Percentiles rank a stretch among this genome's conserved stretches.
Conservation (phyloP, 2,797 vertebrate species). For the Danionella dracula region DNA sequence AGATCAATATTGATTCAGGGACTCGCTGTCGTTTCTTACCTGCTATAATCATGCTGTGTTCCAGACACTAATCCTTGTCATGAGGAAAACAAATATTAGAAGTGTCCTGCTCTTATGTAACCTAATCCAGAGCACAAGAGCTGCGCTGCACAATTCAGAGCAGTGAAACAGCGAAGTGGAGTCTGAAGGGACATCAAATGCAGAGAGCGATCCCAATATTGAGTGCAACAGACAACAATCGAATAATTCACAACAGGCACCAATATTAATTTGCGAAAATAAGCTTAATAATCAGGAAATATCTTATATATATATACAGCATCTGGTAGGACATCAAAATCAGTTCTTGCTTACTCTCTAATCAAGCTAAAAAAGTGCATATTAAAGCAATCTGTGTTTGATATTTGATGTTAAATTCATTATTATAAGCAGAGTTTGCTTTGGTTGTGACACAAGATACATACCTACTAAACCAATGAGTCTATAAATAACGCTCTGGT, state of each 20-base stretch:
- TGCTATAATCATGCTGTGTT: not conserved
- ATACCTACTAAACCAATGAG: too few relatives aligned
- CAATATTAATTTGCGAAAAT: too few relatives aligned
- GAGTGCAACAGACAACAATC: not conserved
- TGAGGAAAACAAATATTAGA: constrained; percentile 58
- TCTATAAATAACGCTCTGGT: too few relatives aligned
- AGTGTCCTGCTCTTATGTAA: constrained; percentile 57
- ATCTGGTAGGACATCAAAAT: too few relatives aligned
- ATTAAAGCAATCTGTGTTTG: too few relatives aligned
- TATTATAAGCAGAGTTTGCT: too few relatives aligned
- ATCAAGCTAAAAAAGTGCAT: too few relatives aligned
- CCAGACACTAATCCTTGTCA: constrained; percentile 53
- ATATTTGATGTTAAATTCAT: too few relatives aligned
- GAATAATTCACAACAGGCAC: not conserved
- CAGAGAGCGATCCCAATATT: not conserved
- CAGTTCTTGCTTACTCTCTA: too few relatives aligned
- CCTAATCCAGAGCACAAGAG: constrained; percentile 54
- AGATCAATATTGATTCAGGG: constrained; percentile 3
- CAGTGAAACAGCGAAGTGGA: not conserved
- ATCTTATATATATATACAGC: too few relatives aligned
- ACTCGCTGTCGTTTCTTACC: not conserved
- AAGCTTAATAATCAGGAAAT: too few relatives aligned
- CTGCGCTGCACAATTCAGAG: constrained; percentile 7
- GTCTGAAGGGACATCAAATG: not conserved
- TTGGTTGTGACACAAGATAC: too few relatives aligned